These are phyloP conservation scores for Ptilonorhynchus violaceus DNA, from an alignment of 2,113 vertebrate genomes.

Conservation along the genomic window DNA sequence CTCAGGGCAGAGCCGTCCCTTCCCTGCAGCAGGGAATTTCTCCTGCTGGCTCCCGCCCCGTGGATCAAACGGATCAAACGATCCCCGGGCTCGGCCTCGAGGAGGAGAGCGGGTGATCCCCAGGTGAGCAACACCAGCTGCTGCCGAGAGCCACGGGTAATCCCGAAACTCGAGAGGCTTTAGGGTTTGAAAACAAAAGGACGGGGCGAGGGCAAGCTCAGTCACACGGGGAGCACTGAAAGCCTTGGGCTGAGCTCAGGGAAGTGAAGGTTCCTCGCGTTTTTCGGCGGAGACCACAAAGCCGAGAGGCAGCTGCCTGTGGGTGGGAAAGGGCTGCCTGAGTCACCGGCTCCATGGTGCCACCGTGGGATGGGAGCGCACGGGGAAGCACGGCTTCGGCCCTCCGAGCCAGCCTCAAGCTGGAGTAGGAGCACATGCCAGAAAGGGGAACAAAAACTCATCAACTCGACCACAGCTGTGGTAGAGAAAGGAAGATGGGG, in stretches of 20 bases:
- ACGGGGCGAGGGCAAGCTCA: not conserved
- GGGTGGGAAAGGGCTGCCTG: slow-evolving; percentile 32
- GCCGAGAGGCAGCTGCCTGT: slow-evolving; percentile 37
- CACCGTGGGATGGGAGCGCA: not conserved
- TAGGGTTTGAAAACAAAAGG: not conserved
- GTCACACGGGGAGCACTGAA: not conserved
- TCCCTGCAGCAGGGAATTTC: not conserved
- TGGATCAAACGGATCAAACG: not conserved
- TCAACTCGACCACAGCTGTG: slow-evolving; percentile 52
- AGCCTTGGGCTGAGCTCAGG: not conserved
- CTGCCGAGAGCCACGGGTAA: not conserved
- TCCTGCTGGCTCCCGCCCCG: not conserved
- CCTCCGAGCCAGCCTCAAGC: not conserved
- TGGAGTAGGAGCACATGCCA: not conserved
- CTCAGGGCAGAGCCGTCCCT: not conserved
- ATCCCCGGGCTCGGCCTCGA: not conserved
- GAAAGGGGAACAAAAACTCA: slow-evolving; percentile 58
- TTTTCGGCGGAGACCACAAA: slow-evolving; percentile 37
- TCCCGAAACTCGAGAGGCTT: not conserved
- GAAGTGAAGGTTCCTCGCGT: not conserved
- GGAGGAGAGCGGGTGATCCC: not conserved
- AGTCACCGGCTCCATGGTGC: not conserved
- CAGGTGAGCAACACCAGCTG: not conserved
- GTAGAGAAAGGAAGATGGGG: slow-evolving; percentile 50
- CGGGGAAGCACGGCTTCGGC: not conserved